Conservation (phyloP, 2,888 invertebrate species). For the Diplazon laetatorius region DNA sequence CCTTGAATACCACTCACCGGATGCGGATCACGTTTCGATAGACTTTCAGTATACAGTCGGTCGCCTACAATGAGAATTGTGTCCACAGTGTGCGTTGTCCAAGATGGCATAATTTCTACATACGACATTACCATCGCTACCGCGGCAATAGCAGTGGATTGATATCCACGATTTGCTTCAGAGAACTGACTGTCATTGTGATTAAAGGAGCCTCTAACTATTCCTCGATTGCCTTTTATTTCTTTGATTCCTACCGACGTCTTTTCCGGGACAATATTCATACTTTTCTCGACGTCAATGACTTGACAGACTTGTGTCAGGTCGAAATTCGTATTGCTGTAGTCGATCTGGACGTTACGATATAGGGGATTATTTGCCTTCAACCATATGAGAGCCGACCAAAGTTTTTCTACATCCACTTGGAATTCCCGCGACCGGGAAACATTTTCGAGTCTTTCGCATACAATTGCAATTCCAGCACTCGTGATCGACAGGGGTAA, state of each 20-base stretch:
- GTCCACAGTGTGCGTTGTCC: slow-evolving; percentile 8
- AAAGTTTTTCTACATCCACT: slow-evolving; percentile 26
- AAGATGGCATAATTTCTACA: background rate
- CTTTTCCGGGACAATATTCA: too few relatives aligned
- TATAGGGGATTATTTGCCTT: slow-evolving; percentile 23
- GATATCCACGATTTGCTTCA: background rate
- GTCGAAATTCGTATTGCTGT: slow-evolving; percentile 11
- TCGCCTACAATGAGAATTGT: slow-evolving; percentile 15
- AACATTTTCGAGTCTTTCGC: slow-evolving; percentile 9
- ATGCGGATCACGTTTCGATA: background rate
- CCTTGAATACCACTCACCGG: too few relatives aligned
- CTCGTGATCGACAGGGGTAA: slow-evolving; percentile 11
- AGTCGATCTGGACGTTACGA: slow-evolving; percentile 22
- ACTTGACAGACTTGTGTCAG: slow-evolving; percentile 4
- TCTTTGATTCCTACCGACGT: background rate
- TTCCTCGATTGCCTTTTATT: slow-evolving; percentile 7
- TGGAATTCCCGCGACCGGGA: slow-evolving; percentile 8
- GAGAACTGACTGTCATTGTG: background rate
- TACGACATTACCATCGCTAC: slow-evolving; percentile 1
- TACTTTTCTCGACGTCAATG: background rate
- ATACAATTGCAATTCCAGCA: slow-evolving; percentile 15
- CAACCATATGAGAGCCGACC: slow-evolving; percentile 23
- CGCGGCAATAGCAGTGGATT: background rate
- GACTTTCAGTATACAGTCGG: slow-evolving; percentile 4
- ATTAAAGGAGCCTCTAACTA: slow-evolving; percentile 13